Conservation (phyloP, 2,113 vertebrate species). For the Channa argus region DNA sequence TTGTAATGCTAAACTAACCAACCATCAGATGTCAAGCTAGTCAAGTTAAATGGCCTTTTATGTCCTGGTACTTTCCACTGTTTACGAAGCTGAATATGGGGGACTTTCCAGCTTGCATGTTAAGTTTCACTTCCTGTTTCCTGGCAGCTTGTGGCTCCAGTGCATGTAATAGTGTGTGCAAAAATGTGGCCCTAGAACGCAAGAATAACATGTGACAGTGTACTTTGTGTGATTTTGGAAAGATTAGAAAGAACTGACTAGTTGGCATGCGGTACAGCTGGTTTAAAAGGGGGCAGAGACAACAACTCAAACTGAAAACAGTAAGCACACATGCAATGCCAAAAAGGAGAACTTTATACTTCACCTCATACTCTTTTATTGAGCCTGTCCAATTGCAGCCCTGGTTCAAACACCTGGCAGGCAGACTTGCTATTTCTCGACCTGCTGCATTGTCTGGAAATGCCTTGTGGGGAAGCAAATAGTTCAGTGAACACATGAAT, state of each 20-base stretch:
- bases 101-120: slow-evolving; percentile 72
- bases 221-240: neutral
- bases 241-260: neutral
- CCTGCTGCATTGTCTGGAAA: slow-evolving; percentile 95
- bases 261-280: too few species aligned
- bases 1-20: neutral
- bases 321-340: neutral
- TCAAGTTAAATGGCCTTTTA: neutral
- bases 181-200: too few species aligned
- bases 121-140: slow-evolving; percentile 73
- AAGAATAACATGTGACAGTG: too few species aligned
- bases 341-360: neutral
- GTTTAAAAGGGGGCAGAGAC: too few species aligned
- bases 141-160: neutral
- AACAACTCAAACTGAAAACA: neutral
- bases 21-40: neutral
- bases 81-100: slow-evolving; percentile 30
- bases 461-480: slow-evolving; percentile 69
- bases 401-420: slow-evolving; percentile 86
- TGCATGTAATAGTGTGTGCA: neutral
- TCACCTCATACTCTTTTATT: slow-evolving; percentile 94
- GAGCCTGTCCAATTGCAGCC: slow-evolving; percentile 91
- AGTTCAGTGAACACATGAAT: slow-evolving; percentile 6
- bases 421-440: slow-evolving; percentile 92
- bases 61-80: slow-evolving; percentile 70